These are phyloP conservation scores for Xestia rhomboidea DNA, from an alignment of 2,888 invertebrate genomes.

Conservation along the genomic window DNA sequence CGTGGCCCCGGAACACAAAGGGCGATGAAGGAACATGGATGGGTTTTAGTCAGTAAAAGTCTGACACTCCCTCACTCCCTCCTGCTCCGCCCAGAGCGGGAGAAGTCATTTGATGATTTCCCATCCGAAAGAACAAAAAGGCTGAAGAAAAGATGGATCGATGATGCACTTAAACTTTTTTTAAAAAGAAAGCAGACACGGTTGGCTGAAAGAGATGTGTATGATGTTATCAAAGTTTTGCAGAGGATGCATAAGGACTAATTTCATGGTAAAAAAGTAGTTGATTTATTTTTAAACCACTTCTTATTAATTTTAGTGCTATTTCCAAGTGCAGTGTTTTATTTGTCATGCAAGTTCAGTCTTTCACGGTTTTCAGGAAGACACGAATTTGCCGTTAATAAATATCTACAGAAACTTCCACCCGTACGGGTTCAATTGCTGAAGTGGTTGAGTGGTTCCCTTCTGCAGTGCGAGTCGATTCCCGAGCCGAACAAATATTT, in stretches of 20 bases:
- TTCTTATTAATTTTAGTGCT: background rate
- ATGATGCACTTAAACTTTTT: background rate
- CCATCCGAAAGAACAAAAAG: too few relatives aligned
- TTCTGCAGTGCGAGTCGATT: conserved; percentile 23
- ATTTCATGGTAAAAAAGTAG: background rate
- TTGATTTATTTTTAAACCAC: background rate
- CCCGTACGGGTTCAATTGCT: conserved; percentile 9
- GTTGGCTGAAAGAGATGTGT: background rate
- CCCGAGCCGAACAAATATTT: conserved; percentile 31
- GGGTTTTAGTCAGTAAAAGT: too few relatives aligned
- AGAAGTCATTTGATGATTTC: too few relatives aligned
- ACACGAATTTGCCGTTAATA: background rate
- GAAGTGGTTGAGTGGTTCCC: conserved; percentile 34
- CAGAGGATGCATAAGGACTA: background rate
- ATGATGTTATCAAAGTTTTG: background rate
- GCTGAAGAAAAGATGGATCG: background rate
- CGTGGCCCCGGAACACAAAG: too few relatives aligned
- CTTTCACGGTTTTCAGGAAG: background rate
- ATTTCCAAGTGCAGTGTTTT: background rate
- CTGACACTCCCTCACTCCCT: too few relatives aligned
- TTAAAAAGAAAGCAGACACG: too few relatives aligned
- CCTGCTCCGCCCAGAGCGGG: too few relatives aligned
- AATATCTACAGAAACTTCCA: background rate
- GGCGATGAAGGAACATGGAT: too few relatives aligned
- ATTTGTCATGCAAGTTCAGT: background rate